These are phyloP conservation scores for Antrozous pallidus DNA, from an alignment of 2,797 vertebrate species.

Conservation along the genomic window DNA sequence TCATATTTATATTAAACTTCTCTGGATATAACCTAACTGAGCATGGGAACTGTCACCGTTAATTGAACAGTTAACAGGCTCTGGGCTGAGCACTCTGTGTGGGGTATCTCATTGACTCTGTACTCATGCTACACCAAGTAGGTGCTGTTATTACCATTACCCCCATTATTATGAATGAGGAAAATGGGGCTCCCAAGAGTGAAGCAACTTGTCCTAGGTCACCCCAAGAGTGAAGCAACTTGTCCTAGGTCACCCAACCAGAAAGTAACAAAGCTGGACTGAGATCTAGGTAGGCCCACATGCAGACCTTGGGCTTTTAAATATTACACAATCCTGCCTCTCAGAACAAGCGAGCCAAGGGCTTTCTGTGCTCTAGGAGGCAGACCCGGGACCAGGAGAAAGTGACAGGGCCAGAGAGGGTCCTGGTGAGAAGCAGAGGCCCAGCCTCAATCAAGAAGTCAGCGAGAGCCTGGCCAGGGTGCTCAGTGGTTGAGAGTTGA, in stretches of 20 bases:
- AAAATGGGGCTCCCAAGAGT: neutral
- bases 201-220: neutral
- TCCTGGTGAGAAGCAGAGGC: neutral
- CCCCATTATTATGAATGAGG: neutral
- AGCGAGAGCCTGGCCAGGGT: neutral
- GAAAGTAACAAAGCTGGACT: neutral
- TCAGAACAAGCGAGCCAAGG: neutral
- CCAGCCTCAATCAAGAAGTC: neutral
- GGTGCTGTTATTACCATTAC: neutral
- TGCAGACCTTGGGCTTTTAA: neutral
- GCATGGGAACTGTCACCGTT: neutral
- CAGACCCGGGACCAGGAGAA: neutral
- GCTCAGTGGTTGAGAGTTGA: too few relatives aligned
- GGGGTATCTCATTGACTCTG: neutral
- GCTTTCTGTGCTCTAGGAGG: neutral
- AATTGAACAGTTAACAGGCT: neutral
- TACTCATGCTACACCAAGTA: neutral
- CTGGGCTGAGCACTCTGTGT: neutral
- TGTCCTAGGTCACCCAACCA: too few relatives aligned
- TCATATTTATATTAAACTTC: neutral
- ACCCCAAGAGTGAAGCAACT: too few relatives aligned
- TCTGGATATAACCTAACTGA: neutral
- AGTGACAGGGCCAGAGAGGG: neutral
- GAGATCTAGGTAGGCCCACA: neutral
- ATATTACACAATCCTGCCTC: neutral